Percentiles rank a stretch among this genome's conserved stretches.
phyloP scores from a whole-genome alignment of 2,113 vertebrate species.

The Synchiropus splendidus region DNA sequence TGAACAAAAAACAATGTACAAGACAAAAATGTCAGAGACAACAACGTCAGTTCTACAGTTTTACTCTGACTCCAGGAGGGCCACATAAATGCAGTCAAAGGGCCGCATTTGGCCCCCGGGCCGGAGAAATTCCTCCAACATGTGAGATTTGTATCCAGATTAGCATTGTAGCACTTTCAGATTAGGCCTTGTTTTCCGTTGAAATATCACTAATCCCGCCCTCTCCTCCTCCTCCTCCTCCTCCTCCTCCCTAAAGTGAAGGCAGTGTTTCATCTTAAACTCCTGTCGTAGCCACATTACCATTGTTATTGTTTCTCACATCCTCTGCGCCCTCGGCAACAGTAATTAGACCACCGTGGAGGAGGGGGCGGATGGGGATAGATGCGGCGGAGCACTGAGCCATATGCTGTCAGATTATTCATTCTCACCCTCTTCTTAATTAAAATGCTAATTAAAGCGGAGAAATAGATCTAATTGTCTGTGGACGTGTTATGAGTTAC shows the following conservation, averaged over 20 bases:
- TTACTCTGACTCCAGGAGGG: no score
- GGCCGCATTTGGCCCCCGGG: no score
- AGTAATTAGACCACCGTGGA: constrained; percentile 45
- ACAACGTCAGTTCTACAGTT: no score
- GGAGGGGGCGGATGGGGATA: constrained; percentile 47
- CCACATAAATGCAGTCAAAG: no score
- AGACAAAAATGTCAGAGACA: no score
- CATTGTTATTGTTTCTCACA: constrained; percentile 52
- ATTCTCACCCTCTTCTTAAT: constrained; percentile 51
- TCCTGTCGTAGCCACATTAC: constrained; percentile 30
- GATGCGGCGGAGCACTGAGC: constrained; percentile 49
- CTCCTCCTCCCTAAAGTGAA: no score
- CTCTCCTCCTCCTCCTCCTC: no score
- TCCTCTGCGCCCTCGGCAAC: constrained; percentile 39
- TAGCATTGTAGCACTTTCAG: no score
- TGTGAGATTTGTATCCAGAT: constrained; percentile 9
- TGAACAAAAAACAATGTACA: no score
- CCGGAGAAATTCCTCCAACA: no score
- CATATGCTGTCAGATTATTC: constrained; percentile 55
- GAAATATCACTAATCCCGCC: not conserved
- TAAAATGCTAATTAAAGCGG: constrained; percentile 60
- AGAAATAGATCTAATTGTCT: constrained; percentile 27
- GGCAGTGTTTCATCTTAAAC: constrained; percentile 1
- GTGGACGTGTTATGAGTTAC: not conserved
- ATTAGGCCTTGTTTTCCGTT: not conserved